These are phyloP conservation scores for Drosophila cardini DNA, from an alignment of 1,140 invertebrate species.

Conservation along the genomic window DNA sequence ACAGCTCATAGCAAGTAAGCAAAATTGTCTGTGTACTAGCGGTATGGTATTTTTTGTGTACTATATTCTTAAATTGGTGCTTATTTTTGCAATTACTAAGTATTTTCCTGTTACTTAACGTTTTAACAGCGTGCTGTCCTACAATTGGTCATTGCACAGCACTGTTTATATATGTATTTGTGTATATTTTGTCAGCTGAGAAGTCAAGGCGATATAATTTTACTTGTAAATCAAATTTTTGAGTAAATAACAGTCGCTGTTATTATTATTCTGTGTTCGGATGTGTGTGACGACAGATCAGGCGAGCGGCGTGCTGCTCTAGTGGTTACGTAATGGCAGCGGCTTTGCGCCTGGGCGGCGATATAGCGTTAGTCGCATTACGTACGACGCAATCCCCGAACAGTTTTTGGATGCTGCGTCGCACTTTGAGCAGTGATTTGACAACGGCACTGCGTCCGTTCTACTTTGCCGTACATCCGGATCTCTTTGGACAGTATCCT, in stretches of 20 bases:
- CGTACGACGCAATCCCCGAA: slow-evolving; percentile 9
- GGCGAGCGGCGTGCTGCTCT: slow-evolving; percentile 38
- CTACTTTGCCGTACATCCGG: slow-evolving; percentile 97
- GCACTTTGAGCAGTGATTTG: slow-evolving; percentile 87
- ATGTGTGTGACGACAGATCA: slow-evolving; percentile 28
- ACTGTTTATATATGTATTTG: slow-evolving; percentile 4
- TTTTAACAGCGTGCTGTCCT: slow-evolving; percentile 7
- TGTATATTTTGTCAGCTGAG: slow-evolving; percentile 31
- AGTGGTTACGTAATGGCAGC: slow-evolving; percentile 47
- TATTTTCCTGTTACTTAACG: not conserved
- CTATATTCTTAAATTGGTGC: too few species aligned
- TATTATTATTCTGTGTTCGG: slow-evolving; percentile 23
- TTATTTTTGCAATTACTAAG: too few species aligned
- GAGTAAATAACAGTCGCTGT: slow-evolving; percentile 19
- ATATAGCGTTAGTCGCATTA: not conserved
- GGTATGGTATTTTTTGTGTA: not conserved
- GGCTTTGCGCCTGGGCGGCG: slow-evolving; percentile 22
- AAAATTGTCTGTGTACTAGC: too few species aligned
- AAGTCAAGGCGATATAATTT: slow-evolving; percentile 1
- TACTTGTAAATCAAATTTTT: slow-evolving; percentile 21
- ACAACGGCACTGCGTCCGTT: slow-evolving; percentile 95
- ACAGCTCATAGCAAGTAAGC: not conserved
- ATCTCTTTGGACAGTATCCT: slow-evolving; percentile 96
- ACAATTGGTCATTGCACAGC: not conserved
- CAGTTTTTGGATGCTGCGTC: slow-evolving; percentile 2